Evolutionary conservation across 2,113 vertebrate species (phyloP).

Genomic region (Cephalopterus ornatus): DNA sequence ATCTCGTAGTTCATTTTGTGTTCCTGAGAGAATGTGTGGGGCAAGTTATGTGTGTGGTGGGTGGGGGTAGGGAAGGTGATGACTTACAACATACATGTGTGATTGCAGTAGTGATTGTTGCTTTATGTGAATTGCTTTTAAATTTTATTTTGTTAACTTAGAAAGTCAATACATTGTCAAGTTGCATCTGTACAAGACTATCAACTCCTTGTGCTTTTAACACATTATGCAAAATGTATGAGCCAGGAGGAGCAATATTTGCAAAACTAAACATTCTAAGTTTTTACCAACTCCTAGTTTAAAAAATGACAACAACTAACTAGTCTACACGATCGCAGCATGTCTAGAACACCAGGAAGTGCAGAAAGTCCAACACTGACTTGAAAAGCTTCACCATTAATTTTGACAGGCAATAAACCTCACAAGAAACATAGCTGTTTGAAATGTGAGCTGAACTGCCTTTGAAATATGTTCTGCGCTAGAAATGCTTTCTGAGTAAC

Average conservation of each 20-base stretch:
- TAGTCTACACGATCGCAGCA: slow-evolving; percentile 47
- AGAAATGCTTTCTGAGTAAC: slow-evolving; percentile 32
- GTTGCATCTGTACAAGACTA: slow-evolving; percentile 46
- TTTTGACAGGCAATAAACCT: slow-evolving; percentile 47
- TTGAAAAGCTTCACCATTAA: slow-evolving; percentile 44
- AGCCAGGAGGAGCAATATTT: slow-evolving; percentile 69
- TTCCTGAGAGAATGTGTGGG: slow-evolving; percentile 78
- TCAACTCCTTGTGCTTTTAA: slow-evolving; percentile 61
- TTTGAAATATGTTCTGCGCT: slow-evolving; percentile 51
- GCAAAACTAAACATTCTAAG: slow-evolving; percentile 43
- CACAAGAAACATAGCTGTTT: background rate
- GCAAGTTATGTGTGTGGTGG: slow-evolving; percentile 69
- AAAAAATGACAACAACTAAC: slow-evolving; percentile 47
- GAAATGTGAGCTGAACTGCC: slow-evolving; percentile 58
- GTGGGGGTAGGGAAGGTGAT: slow-evolving; percentile 36
- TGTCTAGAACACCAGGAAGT: slow-evolving; percentile 53
- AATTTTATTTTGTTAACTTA: slow-evolving; percentile 63
- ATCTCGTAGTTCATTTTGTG: slow-evolving; percentile 76
- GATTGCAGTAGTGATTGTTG: slow-evolving; percentile 74
- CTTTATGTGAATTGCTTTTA: slow-evolving; percentile 74
- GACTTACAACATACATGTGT: slow-evolving; percentile 56
- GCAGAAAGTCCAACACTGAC: slow-evolving; percentile 40
- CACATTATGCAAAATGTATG: slow-evolving; percentile 49
- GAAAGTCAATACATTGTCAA: slow-evolving; percentile 49
- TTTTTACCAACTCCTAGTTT: slow-evolving; percentile 58